phyloP scores from a whole-genome alignment of 2,888 invertebrate genomes.

The Macrophya annulata region DNA sequence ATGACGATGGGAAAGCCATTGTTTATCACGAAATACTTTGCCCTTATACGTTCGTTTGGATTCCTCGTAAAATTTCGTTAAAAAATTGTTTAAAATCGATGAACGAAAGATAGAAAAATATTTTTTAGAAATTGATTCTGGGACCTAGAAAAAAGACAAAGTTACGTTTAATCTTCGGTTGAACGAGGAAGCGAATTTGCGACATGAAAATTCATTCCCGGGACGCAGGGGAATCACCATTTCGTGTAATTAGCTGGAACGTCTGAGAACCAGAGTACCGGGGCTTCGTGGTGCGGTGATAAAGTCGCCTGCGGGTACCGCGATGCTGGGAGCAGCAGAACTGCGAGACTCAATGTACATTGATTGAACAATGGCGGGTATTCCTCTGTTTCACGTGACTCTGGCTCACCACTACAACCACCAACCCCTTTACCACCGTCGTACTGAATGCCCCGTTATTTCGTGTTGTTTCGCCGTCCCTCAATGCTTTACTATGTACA shows the following conservation, averaged over 20 bases:
- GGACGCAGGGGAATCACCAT: conserved; percentile 49
- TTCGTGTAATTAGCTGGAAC: conserved; percentile 74
- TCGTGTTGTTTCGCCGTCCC: conserved; percentile 56
- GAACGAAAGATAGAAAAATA: too few relatives aligned
- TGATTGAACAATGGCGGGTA: conserved; percentile 74
- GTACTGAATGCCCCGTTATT: conserved; percentile 62
- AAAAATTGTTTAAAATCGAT: too few relatives aligned
- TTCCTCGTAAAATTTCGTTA: background rate
- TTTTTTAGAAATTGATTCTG: background rate
- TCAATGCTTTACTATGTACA: conserved; percentile 59
- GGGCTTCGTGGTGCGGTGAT: conserved; percentile 71
- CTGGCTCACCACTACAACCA: conserved; percentile 48
- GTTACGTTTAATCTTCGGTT: background rate
- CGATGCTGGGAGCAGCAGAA: conserved; percentile 65
- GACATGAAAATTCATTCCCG: conserved; percentile 34
- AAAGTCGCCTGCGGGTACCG: conserved; percentile 72
- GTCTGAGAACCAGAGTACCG: conserved; percentile 72
- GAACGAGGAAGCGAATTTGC: conserved; percentile 3
- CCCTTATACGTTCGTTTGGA: background rate
- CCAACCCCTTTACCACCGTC: conserved; percentile 30
- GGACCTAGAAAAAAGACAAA: background rate
- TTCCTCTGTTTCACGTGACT: conserved; percentile 60
- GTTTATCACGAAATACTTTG: conserved; percentile 11
- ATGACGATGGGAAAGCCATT: conserved; percentile 62
- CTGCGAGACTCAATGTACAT: conserved; percentile 71